Conservation (phyloP, 2,888 invertebrate species). For the Orthonevra nobilis region DNA sequence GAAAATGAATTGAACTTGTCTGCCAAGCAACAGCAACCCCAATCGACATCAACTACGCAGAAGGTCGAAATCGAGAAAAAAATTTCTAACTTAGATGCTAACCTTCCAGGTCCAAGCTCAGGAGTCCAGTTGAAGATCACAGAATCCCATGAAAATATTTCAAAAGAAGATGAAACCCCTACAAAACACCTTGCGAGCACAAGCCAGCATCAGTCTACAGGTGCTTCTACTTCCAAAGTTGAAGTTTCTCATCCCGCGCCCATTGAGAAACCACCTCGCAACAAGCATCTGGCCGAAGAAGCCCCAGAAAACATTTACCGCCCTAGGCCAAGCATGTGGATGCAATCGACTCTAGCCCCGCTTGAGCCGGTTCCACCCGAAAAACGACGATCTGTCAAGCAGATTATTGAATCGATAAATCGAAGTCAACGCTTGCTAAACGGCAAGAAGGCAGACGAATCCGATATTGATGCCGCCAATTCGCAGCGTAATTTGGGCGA, state of each 20-base stretch:
- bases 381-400: slow-evolving; percentile 77
- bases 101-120: slow-evolving; percentile 52
- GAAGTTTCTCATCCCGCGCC: slow-evolving; percentile 31
- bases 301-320: slow-evolving; percentile 33
- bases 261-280: slow-evolving; percentile 48
- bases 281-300: slow-evolving; percentile 47
- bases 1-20: slow-evolving; percentile 9
- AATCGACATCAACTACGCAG: background rate
- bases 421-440: slow-evolving; percentile 77
- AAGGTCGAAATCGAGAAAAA: slow-evolving; percentile 41
- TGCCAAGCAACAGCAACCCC: slow-evolving; percentile 17
- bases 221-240: slow-evolving; percentile 59
- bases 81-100: slow-evolving; percentile 23
- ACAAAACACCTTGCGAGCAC: background rate
- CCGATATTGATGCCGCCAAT: slow-evolving; percentile 33
- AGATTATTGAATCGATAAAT: slow-evolving; percentile 80
- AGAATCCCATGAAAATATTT: slow-evolving; percentile 42
- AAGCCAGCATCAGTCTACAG: slow-evolving; percentile 51
- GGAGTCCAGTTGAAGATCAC: slow-evolving; percentile 59
- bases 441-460: slow-evolving; percentile 65
- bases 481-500: slow-evolving; percentile 52
- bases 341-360: slow-evolving; percentile 72
- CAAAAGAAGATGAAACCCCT: background rate
- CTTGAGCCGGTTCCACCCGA: slow-evolving; percentile 72
- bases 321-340: slow-evolving; percentile 70